phyloP scores from a whole-genome alignment of 2,113 vertebrate species.

The Chaetorhynchus papuensis region DNA sequence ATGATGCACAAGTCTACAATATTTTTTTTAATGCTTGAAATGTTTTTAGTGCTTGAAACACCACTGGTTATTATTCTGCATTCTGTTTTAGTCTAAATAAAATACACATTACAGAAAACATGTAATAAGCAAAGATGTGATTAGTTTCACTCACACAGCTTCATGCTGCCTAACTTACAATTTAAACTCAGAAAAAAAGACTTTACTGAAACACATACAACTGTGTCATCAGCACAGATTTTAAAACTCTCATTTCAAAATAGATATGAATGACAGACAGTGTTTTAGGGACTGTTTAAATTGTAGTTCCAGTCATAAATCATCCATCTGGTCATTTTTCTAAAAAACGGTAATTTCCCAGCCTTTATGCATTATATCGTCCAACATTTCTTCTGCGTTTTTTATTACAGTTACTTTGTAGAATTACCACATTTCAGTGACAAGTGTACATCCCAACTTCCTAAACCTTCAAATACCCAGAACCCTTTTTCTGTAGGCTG shows the following conservation, averaged over 20 bases:
- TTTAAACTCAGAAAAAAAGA: background rate
- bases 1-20: background rate
- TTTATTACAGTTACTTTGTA: background rate
- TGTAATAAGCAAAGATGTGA: fast-evolving
- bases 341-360: background rate
- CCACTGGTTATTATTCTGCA: background rate
- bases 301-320: background rate
- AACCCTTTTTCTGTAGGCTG: background rate
- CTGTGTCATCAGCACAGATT: background rate
- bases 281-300: background rate
- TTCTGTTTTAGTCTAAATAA: background rate
- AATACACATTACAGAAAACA: background rate
- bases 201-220: background rate
- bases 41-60: background rate
- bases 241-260: background rate
- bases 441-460: background rate
- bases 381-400: background rate
- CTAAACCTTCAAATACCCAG: background rate
- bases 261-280: background rate
- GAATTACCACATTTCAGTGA: background rate
- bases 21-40: background rate
- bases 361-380: background rate
- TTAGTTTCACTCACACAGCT: background rate
- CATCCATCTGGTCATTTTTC: background rate
- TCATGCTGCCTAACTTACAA: background rate